Percentiles rank a stretch among this genome's conserved stretches.
Conservation (phyloP, 2,113 vertebrate genomes). For the Antechinus flavipes region DNA sequence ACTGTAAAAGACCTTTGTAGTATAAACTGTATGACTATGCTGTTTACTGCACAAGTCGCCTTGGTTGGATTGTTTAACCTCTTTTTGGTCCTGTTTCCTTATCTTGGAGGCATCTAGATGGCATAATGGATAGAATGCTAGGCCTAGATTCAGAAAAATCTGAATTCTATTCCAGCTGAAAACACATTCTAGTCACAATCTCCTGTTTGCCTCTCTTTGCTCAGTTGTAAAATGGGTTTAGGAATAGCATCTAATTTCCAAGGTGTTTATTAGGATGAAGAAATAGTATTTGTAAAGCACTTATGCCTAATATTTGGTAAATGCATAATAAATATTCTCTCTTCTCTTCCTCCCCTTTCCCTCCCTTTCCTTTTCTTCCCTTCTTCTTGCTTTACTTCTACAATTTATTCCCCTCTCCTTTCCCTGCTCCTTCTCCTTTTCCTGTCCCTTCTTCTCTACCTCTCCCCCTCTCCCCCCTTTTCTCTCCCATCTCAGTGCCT, state of each 20-base stretch:
- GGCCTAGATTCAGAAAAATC: not conserved
- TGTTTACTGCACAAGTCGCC: not conserved
- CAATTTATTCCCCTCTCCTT: not conserved
- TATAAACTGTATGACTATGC: not conserved
- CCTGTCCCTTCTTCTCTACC: not conserved
- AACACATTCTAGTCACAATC: not conserved
- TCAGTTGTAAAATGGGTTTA: not conserved
- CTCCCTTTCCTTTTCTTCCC: too few relatives aligned
- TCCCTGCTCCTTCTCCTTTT: not conserved
- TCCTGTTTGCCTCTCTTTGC: not conserved
- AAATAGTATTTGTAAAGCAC: not conserved
- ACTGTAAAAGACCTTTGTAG: fast-evolving
- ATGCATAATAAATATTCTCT: not conserved
- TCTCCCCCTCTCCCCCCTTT: fast-evolving
- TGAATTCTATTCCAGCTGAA: not conserved
- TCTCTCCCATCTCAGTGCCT: too few relatives aligned
- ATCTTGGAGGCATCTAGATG: not conserved
- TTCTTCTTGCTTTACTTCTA: not conserved
- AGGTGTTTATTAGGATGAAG: not conserved
- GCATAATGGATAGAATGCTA: not conserved
- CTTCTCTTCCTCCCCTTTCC: not conserved
- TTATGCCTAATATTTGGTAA: not conserved
- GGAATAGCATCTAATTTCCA: not conserved
- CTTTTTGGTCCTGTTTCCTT: not conserved
- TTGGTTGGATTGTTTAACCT: not conserved